Evolutionary conservation across 92 coral and sea anemone genomes (phyloP).

Genomic region (Siderastrea radians): DNA sequence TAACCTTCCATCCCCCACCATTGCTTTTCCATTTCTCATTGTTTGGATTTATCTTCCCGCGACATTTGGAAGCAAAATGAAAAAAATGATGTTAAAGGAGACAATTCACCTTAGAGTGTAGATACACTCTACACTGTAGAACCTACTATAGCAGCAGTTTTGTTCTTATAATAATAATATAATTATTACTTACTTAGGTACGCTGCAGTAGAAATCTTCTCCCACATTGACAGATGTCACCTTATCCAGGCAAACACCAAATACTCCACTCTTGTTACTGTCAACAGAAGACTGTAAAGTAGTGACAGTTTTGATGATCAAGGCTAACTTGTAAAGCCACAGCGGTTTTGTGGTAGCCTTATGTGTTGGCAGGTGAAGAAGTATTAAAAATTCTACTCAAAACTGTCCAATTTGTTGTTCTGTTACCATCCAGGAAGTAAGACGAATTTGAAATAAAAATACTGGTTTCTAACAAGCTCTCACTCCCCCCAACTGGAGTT

Average conservation of each 20-base stretch:
- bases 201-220: constrained; percentile 83
- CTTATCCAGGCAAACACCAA: constrained; percentile 88
- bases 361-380: too few species aligned
- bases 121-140: background rate
- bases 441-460: too few species aligned
- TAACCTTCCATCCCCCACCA: too few species aligned
- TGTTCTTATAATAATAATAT: background rate
- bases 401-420: too few species aligned
- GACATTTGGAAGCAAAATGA: background rate
- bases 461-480: too few species aligned
- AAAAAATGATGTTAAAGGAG: background rate
- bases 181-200: constrained; percentile 83
- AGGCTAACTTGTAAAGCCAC: background rate
- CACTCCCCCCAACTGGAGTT: too few species aligned
- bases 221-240: constrained; percentile 83
- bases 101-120: background rate
- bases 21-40: too few species aligned
- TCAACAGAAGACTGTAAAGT: constrained; percentile 15
- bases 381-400: too few species aligned
- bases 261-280: constrained; percentile 75
- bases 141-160: background rate
- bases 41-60: too few species aligned
- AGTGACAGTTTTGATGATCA: background rate
- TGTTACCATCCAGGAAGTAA: too few species aligned
- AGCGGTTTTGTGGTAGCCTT: too few species aligned